These are phyloP conservation scores for Lacerta bilineata DNA, from an alignment of 2,797 vertebrate genomes.

Conservation along the genomic window DNA sequence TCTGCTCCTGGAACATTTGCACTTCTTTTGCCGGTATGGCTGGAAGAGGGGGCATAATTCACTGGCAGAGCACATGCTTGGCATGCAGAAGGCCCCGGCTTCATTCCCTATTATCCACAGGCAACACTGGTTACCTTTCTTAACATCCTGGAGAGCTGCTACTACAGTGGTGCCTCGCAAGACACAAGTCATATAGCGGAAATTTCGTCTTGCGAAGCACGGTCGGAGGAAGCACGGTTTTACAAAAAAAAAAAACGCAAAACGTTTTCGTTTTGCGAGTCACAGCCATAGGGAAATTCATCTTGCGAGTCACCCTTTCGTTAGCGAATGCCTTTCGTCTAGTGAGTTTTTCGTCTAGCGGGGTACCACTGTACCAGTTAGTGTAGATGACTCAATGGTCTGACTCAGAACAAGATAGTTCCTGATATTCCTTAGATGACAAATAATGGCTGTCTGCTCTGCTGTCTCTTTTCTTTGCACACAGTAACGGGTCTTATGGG, in stretches of 20 bases:
- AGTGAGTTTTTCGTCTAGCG: too few relatives aligned
- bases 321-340: too few relatives aligned
- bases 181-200: too few relatives aligned
- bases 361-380: background rate
- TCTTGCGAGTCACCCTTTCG: too few relatives aligned
- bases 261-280: too few relatives aligned
- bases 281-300: too few relatives aligned
- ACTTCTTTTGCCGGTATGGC: background rate
- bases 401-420: too few relatives aligned
- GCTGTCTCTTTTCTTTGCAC: background rate
- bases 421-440: background rate
- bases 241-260: too few relatives aligned
- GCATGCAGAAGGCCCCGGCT: background rate
- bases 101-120: background rate
- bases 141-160: background rate
- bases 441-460: background rate
- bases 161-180: background rate
- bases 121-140: background rate
- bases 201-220: too few relatives aligned
- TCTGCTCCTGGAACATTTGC: background rate
- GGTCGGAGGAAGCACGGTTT: too few relatives aligned
- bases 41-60: background rate
- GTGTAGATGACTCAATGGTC: background rate
- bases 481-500: background rate
- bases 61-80: background rate